phyloP scores from a whole-genome alignment of 2,888 invertebrate species.

The Trachelus stipa region DNA sequence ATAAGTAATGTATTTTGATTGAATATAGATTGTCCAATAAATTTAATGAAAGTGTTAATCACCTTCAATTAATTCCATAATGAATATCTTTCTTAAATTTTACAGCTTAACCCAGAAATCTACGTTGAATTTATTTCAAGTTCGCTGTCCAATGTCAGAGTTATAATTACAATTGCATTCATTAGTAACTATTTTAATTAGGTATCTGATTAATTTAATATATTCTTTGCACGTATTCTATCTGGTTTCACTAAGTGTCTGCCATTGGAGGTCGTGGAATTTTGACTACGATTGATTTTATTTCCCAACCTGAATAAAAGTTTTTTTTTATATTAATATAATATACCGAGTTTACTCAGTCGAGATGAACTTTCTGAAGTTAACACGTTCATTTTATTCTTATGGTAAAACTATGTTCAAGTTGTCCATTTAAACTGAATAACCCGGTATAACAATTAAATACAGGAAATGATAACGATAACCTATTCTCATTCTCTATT shows the following conservation, averaged over 20 bases:
- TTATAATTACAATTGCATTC: not conserved
- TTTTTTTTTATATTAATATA: not conserved
- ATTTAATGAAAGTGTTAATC: not conserved
- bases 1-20: conserved; percentile 7
- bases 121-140: not conserved
- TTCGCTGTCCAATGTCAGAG: not conserved
- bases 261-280: not conserved
- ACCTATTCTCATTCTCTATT: not conserved
- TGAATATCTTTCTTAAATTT: not conserved
- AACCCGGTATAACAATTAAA: not conserved
- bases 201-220: not conserved
- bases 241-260: not conserved
- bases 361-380: no score
- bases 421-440: not conserved
- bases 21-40: conserved; percentile 6
- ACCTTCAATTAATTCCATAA: not conserved
- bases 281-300: not conserved
- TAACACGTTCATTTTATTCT: not conserved
- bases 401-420: not conserved
- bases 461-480: not conserved
- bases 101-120: not conserved
- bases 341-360: no score
- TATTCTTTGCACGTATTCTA: not conserved
- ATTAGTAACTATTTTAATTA: not conserved
- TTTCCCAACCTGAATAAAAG: not conserved